Conservation (phyloP, 2,797 vertebrate species). For the Coccyzus lansbergi region DNA sequence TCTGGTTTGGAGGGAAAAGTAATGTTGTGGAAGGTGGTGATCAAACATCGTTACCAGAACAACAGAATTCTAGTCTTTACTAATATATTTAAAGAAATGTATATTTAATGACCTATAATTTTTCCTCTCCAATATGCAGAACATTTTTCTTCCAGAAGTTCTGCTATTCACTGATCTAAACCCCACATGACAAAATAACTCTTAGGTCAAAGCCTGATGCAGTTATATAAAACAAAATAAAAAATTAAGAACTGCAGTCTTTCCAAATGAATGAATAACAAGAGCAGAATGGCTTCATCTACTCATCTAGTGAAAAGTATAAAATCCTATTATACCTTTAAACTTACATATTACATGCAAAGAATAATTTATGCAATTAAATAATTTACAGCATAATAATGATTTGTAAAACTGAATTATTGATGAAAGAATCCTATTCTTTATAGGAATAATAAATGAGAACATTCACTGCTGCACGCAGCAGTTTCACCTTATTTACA, state of each 20-base stretch:
- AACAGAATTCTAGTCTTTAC: background rate
- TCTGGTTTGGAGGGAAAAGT: rapidly evolving
- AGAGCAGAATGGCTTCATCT: background rate
- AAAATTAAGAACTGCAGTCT: background rate
- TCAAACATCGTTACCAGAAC: background rate
- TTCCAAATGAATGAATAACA: constrained; percentile 12
- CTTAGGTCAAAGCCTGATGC: background rate
- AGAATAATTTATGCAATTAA: constrained; percentile 60
- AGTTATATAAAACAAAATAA: constrained; percentile 17
- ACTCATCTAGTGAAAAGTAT: background rate
- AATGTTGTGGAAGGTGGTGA: rapidly evolving
- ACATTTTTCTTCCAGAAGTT: background rate
- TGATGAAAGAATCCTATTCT: constrained; percentile 30
- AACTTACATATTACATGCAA: background rate
- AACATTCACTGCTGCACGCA: background rate
- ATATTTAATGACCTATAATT: background rate
- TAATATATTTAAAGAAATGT: background rate
- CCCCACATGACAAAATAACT: background rate
- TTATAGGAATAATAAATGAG: constrained; percentile 53
- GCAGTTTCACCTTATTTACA: constrained; percentile 37
- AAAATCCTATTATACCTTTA: constrained; percentile 8
- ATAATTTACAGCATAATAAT: constrained; percentile 64
- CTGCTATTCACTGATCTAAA: background rate
- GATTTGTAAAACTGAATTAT: constrained; percentile 66
- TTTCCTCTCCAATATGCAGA: background rate